Conservation (phyloP, 2,888 invertebrate genomes). For the Athalia circularis region DNA sequence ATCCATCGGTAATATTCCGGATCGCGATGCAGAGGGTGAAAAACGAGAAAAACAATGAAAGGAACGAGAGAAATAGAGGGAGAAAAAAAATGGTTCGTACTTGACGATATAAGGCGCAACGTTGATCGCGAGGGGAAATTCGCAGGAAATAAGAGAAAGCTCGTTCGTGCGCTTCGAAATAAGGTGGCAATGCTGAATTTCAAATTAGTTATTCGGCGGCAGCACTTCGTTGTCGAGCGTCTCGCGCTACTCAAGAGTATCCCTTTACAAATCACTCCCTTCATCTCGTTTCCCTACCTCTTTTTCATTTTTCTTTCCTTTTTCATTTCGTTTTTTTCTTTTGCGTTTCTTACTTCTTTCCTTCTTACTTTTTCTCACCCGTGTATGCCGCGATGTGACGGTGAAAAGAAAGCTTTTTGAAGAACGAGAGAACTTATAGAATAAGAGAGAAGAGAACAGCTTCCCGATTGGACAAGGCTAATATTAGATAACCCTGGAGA, state of each 20-base stretch:
- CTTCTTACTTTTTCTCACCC: constrained; percentile 9
- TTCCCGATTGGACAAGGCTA: constrained; percentile 8
- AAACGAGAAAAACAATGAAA: too few species aligned
- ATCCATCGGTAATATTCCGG: background rate
- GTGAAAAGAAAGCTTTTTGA: constrained; percentile 38
- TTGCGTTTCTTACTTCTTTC: background rate
- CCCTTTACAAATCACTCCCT: constrained; percentile 35
- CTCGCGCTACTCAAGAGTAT: constrained; percentile 32
- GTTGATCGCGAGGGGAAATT: constrained; percentile 24
- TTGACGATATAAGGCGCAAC: background rate
- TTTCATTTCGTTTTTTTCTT: background rate
- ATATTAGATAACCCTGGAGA: background rate
- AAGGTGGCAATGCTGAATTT: constrained; percentile 64
- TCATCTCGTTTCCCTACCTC: background rate
- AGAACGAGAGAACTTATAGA: background rate
- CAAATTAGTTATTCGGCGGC: constrained; percentile 55
- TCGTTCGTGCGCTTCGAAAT: constrained; percentile 64
- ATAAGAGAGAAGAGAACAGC: constrained; percentile 14
- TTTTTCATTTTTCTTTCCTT: background rate
- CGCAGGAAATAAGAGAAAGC: constrained; percentile 53
- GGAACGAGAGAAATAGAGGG: background rate
- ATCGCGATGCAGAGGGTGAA: background rate
- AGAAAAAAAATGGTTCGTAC: constrained; percentile 10
- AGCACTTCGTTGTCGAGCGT: background rate
- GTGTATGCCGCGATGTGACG: constrained; percentile 33